A percentile compares a stretch with the other conserved stretches of the same genome.
phyloP scores from a whole-genome alignment of 2,113 vertebrate genomes.

The Onychostruthus taczanowskii region DNA sequence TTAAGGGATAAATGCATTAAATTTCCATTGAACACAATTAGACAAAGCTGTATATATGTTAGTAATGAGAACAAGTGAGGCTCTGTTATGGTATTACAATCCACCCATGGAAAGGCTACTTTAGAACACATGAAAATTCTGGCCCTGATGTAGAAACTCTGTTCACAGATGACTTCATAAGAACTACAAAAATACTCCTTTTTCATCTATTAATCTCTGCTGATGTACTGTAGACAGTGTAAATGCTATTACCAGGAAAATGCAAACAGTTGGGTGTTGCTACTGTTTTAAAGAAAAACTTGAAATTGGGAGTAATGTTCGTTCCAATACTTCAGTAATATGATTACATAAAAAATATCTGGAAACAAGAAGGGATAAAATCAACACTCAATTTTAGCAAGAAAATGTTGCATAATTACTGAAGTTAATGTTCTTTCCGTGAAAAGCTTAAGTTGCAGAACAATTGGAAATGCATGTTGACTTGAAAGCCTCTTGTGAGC shows the following conservation, averaged over 20 bases:
- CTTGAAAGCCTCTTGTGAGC: neutral
- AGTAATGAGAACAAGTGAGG: neutral
- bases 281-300: neutral
- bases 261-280: accelerated
- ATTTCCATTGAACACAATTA: neutral
- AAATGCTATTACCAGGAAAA: neutral
- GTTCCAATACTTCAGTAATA: neutral
- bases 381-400: neutral
- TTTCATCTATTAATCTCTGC: neutral
- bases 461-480: neutral
- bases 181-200: neutral
- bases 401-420: neutral
- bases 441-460: neutral
- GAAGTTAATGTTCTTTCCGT: neutral
- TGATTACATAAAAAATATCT: neutral
- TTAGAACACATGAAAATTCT: neutral
- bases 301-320: neutral
- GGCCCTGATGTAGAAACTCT: neutral
- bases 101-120: neutral
- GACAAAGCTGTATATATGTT: neutral
- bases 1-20: neutral
- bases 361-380: neutral
- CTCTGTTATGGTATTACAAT: neutral
- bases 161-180: neutral
- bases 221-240: neutral